phyloP scores from a whole-genome alignment of 2,888 invertebrate genomes.

The Cotesia congregata region DNA sequence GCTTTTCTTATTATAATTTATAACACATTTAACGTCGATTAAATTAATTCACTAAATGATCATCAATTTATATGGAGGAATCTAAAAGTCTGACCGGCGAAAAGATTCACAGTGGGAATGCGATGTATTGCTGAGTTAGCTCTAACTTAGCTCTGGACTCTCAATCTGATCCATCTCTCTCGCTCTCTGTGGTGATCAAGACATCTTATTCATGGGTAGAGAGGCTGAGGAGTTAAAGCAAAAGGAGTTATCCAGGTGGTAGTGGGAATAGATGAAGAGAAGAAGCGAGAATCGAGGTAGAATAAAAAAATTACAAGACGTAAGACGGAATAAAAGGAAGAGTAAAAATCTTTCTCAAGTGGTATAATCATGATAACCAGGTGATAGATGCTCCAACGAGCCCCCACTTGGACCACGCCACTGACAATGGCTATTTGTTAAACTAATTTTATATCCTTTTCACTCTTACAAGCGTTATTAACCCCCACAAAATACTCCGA shows the following conservation, averaged over 20 bases:
- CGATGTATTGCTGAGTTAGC: slow-evolving; percentile 5
- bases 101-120: slow-evolving; percentile 17
- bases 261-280: slow-evolving; percentile 35
- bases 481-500: no score
- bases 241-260: background rate
- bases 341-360: slow-evolving; percentile 58
- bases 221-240: slow-evolving; percentile 1
- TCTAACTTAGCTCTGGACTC: background rate
- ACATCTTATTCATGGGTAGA: slow-evolving; percentile 36
- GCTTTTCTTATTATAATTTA: slow-evolving; percentile 20
- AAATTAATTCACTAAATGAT: slow-evolving; percentile 30
- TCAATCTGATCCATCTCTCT: background rate
- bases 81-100: slow-evolving; percentile 16
- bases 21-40: slow-evolving; percentile 28
- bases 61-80: slow-evolving; percentile 25
- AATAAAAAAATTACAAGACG: slow-evolving; percentile 51
- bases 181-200: slow-evolving; percentile 14
- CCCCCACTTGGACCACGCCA: slow-evolving; percentile 61
- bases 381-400: slow-evolving; percentile 69
- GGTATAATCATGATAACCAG: slow-evolving; percentile 71
- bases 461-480: no score
- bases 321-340: slow-evolving; percentile 40
- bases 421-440: slow-evolving; percentile 70
- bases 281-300: slow-evolving; percentile 39
- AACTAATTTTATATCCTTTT: background rate